phyloP scores from a whole-genome alignment of 1,140 invertebrate species.

The Diabrotica virgifera region DNA sequence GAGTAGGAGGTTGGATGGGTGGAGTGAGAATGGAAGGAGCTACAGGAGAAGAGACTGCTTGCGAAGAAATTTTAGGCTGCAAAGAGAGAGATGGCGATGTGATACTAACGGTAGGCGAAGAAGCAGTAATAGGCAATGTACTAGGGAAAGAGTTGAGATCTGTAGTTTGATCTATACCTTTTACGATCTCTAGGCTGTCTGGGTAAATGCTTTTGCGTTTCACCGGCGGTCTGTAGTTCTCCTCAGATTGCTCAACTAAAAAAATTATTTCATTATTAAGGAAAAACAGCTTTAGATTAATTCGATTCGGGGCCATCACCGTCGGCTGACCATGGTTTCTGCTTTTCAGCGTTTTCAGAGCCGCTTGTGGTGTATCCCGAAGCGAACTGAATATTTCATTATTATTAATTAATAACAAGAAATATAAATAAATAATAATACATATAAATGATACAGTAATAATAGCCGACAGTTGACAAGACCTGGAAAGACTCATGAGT shows the following conservation, averaged over 20 bases:
- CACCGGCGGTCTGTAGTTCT: constrained; percentile 11
- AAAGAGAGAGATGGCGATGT: constrained; percentile 6
- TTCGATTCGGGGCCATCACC: too few species aligned
- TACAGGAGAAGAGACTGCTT: constrained; percentile 3
- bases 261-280: not conserved
- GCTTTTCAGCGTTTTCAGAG: too few species aligned
- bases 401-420: too few species aligned
- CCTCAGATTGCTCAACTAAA: not conserved
- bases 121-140: constrained; percentile 7
- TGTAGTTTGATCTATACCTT: constrained; percentile 15
- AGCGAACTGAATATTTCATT: too few species aligned
- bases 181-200: constrained; percentile 31
- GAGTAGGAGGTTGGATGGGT: constrained; percentile 15
- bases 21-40: constrained; percentile 15
- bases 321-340: too few species aligned
- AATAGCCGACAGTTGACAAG: too few species aligned
- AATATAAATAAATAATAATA: too few species aligned
- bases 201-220: constrained; percentile 33
- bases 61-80: not conserved
- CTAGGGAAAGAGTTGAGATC: constrained; percentile 1
- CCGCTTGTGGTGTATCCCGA: too few species aligned
- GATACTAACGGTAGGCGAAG: not conserved
- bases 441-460: not conserved
- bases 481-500: too few species aligned
- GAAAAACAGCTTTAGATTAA: too few species aligned